Evolutionary conservation across 1,140 invertebrate species (phyloP).

Genomic region (Argopecten irradians): DNA sequence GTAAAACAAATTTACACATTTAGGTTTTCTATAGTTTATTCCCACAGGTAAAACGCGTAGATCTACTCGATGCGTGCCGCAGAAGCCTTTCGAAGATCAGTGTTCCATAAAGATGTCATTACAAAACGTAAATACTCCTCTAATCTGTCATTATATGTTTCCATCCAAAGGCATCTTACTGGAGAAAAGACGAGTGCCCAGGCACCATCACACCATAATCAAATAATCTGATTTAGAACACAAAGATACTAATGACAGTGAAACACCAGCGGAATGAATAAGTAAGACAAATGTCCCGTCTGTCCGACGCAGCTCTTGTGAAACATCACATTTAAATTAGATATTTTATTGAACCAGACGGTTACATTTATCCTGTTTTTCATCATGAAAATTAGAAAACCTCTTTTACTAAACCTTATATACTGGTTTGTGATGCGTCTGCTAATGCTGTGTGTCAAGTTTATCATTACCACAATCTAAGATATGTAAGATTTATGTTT

Average conservation of each 20-base stretch:
- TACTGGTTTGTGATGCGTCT: neutral
- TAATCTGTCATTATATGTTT: conserved; percentile 18
- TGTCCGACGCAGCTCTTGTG: neutral
- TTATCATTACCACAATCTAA: neutral
- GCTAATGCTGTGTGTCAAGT: neutral
- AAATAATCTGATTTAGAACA: conserved; percentile 12
- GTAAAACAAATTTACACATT: conserved; percentile 42
- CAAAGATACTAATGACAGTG: neutral
- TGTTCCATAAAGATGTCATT: conserved; percentile 14
- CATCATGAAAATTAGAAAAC: no score
- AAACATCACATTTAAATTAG: neutral
- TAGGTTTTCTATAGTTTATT: neutral
- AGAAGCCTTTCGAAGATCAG: conserved; percentile 8
- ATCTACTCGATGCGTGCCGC: neutral
- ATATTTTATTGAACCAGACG: neutral
- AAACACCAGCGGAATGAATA: neutral
- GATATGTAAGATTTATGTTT: no score
- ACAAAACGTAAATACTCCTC: neutral
- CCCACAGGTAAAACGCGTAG: conserved; percentile 14
- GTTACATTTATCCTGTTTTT: neutral
- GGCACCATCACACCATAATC: neutral
- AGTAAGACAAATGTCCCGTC: neutral
- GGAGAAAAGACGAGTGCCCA: neutral
- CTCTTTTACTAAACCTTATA: no score
- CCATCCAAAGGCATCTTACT: neutral